These are phyloP conservation scores for Amphilophus citrinellus DNA, from an alignment of 2,113 vertebrate species.

Conservation along the genomic window DNA sequence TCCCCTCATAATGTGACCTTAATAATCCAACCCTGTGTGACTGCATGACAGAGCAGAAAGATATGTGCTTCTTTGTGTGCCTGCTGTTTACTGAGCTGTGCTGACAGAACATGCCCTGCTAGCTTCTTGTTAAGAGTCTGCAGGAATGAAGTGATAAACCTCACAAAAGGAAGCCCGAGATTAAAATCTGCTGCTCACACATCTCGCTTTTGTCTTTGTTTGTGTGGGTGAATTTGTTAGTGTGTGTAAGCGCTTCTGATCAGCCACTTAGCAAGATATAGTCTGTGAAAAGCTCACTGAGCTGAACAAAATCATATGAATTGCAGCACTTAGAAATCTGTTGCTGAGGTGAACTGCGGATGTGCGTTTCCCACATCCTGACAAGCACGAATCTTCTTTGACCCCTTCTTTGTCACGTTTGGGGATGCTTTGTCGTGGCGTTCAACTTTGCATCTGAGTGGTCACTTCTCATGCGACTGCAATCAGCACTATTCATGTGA, in stretches of 20 bases:
- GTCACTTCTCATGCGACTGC: slow-evolving; percentile 18
- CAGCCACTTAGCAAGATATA: slow-evolving; percentile 2
- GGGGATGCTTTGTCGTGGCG: background rate
- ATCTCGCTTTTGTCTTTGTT: slow-evolving; percentile 4
- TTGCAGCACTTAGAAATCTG: slow-evolving; percentile 2
- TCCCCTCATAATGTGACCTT: slow-evolving; percentile 62
- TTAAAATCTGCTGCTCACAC: slow-evolving; percentile 12
- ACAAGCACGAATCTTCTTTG: background rate
- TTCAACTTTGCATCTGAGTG: background rate
- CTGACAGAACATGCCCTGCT: slow-evolving; percentile 34
- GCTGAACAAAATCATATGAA: slow-evolving; percentile 28
- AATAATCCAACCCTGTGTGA: slow-evolving; percentile 62
- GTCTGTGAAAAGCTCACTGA: slow-evolving; percentile 10
- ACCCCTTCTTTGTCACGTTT: background rate
- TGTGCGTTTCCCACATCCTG: background rate
- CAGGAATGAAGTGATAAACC: slow-evolving; percentile 21
- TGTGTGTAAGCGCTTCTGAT: background rate
- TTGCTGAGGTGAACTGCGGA: background rate
- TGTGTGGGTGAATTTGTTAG: background rate
- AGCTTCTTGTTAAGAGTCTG: slow-evolving; percentile 19
- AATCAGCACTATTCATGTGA: slow-evolving; percentile 53
- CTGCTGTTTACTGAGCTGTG: slow-evolving; percentile 29
- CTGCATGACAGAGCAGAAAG: slow-evolving; percentile 48
- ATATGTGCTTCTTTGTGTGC: slow-evolving; percentile 23
- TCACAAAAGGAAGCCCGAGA: background rate